Evolutionary conservation across 2,113 vertebrate species (phyloP).

Genomic region (Anguilla rostrata): DNA sequence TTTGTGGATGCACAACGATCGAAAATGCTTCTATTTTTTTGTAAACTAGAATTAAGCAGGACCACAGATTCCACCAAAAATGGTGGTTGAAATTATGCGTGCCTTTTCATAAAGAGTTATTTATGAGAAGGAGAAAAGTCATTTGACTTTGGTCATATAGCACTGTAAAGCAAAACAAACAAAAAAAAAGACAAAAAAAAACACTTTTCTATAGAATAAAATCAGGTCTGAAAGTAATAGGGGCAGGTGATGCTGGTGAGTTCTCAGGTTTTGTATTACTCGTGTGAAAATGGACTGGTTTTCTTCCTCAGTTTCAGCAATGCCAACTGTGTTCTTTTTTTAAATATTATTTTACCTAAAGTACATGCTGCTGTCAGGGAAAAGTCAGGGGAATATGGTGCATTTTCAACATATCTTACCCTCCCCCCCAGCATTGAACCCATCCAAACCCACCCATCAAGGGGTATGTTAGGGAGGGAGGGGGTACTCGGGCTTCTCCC

Average conservation of each 20-base stretch:
- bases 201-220: slow-evolving; percentile 18
- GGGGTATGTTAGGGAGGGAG: background rate
- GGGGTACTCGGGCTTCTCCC: background rate
- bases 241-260: slow-evolving; percentile 40
- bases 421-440: background rate
- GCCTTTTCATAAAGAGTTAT: slow-evolving; percentile 74
- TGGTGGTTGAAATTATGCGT: slow-evolving; percentile 55
- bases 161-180: slow-evolving; percentile 32
- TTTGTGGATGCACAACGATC: slow-evolving; percentile 24
- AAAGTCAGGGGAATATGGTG: slow-evolving; percentile 5
- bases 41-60: slow-evolving; percentile 42
- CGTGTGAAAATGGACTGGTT: slow-evolving; percentile 36
- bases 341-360: background rate
- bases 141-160: slow-evolving; percentile 40
- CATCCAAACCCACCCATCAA: background rate
- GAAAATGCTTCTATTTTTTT: slow-evolving; percentile 41
- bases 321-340: slow-evolving; percentile 1
- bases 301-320: slow-evolving; percentile 25
- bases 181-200: background rate
- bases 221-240: slow-evolving; percentile 34
- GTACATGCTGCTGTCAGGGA: slow-evolving; percentile 17
- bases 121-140: slow-evolving; percentile 70
- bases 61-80: slow-evolving; percentile 40
- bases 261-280: slow-evolving; percentile 48
- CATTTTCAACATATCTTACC: background rate